These are phyloP conservation scores for Megalops cyprinoides DNA, from an alignment of 2,797 vertebrate species.

Conservation along the genomic window DNA sequence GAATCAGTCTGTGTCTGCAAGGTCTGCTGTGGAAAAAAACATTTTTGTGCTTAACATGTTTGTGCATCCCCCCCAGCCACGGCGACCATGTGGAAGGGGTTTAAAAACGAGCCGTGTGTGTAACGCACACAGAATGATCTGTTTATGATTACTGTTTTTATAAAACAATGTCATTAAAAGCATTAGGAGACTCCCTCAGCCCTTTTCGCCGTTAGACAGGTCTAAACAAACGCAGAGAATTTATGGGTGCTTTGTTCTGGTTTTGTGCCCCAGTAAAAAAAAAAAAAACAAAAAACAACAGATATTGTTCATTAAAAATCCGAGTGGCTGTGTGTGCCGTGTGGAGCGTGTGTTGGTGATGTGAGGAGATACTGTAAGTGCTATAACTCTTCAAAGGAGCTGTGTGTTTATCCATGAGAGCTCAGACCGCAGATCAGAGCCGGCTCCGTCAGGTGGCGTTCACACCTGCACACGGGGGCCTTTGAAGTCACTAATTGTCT, in stretches of 20 bases:
- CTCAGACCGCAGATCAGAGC: too few relatives aligned
- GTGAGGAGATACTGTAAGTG: conserved; percentile 9
- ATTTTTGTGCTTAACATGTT: not conserved
- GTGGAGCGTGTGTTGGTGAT: conserved; percentile 18
- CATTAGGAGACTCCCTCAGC: conserved; percentile 7
- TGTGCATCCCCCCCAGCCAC: not conserved
- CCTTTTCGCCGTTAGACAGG: too few relatives aligned
- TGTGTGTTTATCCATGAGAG: not conserved
- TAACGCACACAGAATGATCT: not conserved
- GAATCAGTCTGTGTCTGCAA: not conserved
- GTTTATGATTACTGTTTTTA: conserved; percentile 13
- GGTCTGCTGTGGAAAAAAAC: too few relatives aligned
- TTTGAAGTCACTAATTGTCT: conserved; percentile 24
- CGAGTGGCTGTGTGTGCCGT: not conserved
- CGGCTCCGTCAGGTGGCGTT: conserved; percentile 9
- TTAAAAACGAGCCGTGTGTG: not conserved
- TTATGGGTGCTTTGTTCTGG: conserved; percentile 14
- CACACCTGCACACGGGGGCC: conserved; percentile 28
- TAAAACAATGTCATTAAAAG: conserved; percentile 6
- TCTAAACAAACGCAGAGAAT: not conserved
- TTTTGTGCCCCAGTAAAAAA: not conserved
- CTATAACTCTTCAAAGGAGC: conserved; percentile 18
- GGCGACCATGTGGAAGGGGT: not conserved
- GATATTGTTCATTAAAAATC: not conserved
- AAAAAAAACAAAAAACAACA: not conserved